These are phyloP conservation scores for Drosophila hydei DNA, from an alignment of 1,140 invertebrate genomes.

Conservation along the genomic window DNA sequence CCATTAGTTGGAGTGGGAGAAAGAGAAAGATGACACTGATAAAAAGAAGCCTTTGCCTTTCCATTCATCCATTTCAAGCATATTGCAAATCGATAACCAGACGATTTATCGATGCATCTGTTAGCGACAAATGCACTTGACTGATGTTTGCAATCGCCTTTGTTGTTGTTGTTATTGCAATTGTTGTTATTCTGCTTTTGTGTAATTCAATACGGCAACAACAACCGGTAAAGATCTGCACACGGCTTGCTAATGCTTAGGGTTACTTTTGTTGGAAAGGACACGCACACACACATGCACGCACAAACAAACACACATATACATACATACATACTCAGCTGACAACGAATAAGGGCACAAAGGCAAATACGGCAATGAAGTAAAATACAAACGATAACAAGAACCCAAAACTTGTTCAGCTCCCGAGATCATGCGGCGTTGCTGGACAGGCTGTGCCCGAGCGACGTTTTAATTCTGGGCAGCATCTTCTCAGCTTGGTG, in stretches of 20 bases:
- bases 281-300: conserved; percentile 33
- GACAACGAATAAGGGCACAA: conserved; percentile 76
- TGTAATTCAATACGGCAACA: conserved; percentile 42
- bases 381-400: conserved; percentile 10
- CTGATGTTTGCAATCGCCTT: conserved; percentile 26
- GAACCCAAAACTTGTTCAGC: conserved; percentile 57
- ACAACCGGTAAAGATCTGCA: conserved; percentile 28
- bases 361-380: conserved; percentile 51
- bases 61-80: background rate
- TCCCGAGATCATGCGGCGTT: conserved; percentile 33
- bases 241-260: conserved; percentile 41
- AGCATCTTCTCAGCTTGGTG: conserved; percentile 18
- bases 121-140: conserved; percentile 36
- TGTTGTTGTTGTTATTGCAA: conserved; percentile 9
- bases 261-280: conserved; percentile 52
- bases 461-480: conserved; percentile 36
- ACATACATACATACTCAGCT: conserved; percentile 1
- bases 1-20: background rate
- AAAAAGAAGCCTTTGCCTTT: conserved; percentile 1
- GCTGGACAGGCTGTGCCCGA: conserved; percentile 30
- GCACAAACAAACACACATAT: background rate
- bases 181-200: conserved; percentile 17
- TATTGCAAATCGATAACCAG: conserved; percentile 19
- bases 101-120: conserved; percentile 28
- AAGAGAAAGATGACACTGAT: conserved; percentile 24